Evolutionary conservation across 1,140 invertebrate genomes (phyloP).

Genomic region (Hyphantria cunea): DNA sequence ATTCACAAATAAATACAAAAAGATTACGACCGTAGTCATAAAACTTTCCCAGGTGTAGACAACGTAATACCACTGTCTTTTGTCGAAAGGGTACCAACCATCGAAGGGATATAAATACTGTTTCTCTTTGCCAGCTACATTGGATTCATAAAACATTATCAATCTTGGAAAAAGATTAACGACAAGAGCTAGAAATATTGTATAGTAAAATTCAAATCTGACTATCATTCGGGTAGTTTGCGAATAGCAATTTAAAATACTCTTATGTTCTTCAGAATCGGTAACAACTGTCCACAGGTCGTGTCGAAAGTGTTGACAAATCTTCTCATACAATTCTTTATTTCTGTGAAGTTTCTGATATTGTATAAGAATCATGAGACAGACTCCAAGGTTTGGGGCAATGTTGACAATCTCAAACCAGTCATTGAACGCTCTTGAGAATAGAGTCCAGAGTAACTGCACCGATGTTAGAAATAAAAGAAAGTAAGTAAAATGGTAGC

Average conservation of each 20-base stretch:
- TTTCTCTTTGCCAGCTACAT: slow-evolving; percentile 40
- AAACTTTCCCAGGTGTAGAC: slow-evolving; percentile 64
- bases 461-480: slow-evolving; percentile 44
- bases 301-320: slow-evolving; percentile 54
- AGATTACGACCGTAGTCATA: slow-evolving; percentile 61
- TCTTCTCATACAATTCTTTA: slow-evolving; percentile 49
- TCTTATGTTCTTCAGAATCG: slow-evolving; percentile 41
- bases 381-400: slow-evolving; percentile 64
- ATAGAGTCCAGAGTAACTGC: slow-evolving; percentile 57
- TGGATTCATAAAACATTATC: slow-evolving; percentile 57
- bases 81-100: slow-evolving; percentile 72
- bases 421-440: slow-evolving; percentile 42
- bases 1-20: slow-evolving; percentile 48
- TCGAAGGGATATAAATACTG: slow-evolving; percentile 63
- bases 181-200: slow-evolving; percentile 43
- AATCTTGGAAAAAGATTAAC: slow-evolving; percentile 61
- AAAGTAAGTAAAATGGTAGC: slow-evolving; percentile 42
- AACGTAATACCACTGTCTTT: slow-evolving; percentile 56
- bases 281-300: slow-evolving; percentile 52
- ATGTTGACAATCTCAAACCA: slow-evolving; percentile 64
- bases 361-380: slow-evolving; percentile 59
- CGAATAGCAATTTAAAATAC: slow-evolving; percentile 50
- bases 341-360: slow-evolving; percentile 53
- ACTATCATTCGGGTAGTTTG: slow-evolving; percentile 43
- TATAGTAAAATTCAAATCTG: slow-evolving; percentile 55